These are phyloP conservation scores for Gambusia affinis DNA, from an alignment of 2,113 vertebrate species.

Conservation along the genomic window DNA sequence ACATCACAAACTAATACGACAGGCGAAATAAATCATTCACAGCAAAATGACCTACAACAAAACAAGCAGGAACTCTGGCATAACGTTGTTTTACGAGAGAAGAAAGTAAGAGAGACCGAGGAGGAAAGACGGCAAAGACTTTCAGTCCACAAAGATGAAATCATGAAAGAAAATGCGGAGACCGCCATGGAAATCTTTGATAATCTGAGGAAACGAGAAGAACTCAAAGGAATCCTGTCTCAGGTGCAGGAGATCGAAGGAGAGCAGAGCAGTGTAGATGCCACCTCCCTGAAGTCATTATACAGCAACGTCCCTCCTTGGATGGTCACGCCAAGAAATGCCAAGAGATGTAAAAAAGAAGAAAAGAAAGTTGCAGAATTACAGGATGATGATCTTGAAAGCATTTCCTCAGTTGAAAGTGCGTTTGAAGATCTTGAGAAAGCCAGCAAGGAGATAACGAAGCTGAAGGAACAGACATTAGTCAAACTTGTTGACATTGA, in stretches of 20 bases:
- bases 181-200: slow-evolving; percentile 88
- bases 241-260: slow-evolving; percentile 88
- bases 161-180: slow-evolving; percentile 87
- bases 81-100: slow-evolving; percentile 84
- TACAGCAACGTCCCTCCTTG: slow-evolving; percentile 86
- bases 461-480: slow-evolving; percentile 92
- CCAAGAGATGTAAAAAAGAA: slow-evolving; percentile 43
- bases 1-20: not conserved
- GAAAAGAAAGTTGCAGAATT: slow-evolving; percentile 67
- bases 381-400: slow-evolving; percentile 79
- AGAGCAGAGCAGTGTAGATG: slow-evolving; percentile 78
- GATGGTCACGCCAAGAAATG: slow-evolving; percentile 63
- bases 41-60: slow-evolving; percentile 15
- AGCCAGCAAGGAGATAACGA: slow-evolving; percentile 89
- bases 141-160: slow-evolving; percentile 91
- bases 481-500: slow-evolving; percentile 90
- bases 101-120: slow-evolving; percentile 86
- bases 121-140: slow-evolving; percentile 86
- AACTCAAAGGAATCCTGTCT: slow-evolving; percentile 87
- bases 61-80: slow-evolving; percentile 21
- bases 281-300: slow-evolving; percentile 81
- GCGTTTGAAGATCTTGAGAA: slow-evolving; percentile 91
- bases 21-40: not conserved
- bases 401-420: slow-evolving; percentile 83
- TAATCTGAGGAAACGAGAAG: slow-evolving; percentile 86